Conservation (phyloP, 2,113 vertebrate species). For the Oryzias melastigma region DNA sequence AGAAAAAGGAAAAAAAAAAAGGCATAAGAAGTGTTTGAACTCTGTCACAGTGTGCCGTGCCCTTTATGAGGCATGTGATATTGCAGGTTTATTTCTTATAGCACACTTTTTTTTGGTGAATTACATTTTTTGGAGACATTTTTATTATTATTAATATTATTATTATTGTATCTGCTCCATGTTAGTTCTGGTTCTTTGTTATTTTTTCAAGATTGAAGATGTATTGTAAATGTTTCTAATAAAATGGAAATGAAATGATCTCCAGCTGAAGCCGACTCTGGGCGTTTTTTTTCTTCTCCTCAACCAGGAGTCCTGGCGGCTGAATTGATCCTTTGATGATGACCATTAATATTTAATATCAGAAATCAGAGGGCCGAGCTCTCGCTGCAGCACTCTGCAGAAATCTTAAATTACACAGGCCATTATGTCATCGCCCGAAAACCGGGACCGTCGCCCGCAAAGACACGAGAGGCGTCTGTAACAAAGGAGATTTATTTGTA, state of each 20-base stretch:
- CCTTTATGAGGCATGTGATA: constrained; percentile 66
- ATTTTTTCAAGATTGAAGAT: constrained; percentile 80
- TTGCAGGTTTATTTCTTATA: constrained; percentile 81
- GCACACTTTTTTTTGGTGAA: constrained; percentile 78
- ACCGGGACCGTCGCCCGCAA: accelerated
- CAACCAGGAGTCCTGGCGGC: background rate
- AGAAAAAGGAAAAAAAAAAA: constrained; percentile 1
- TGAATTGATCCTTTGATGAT: background rate
- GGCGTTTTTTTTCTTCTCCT: constrained; percentile 7
- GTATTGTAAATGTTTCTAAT: constrained; percentile 88
- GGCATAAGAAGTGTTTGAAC: constrained; percentile 53
- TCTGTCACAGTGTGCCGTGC: constrained; percentile 75
- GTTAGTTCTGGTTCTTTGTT: constrained; percentile 83
- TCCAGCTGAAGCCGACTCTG: constrained; percentile 19
- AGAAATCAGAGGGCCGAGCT: constrained; percentile 9
- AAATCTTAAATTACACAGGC: constrained; percentile 13
- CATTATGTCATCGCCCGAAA: constrained; percentile 7
- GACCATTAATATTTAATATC: constrained; percentile 11
- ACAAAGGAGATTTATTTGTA: constrained; percentile 61
- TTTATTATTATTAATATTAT: constrained; percentile 70
- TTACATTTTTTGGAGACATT: constrained; percentile 76
- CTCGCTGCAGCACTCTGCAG: constrained; percentile 7
- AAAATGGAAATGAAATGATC: constrained; percentile 80
- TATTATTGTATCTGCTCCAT: constrained; percentile 82
- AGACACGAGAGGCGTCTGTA: background rate